Evolutionary conservation across 2,888 invertebrate species (phyloP), one percentile per base, ranked within the genome.

Genomic region (Eupeodes latifasciatus): DNA sequence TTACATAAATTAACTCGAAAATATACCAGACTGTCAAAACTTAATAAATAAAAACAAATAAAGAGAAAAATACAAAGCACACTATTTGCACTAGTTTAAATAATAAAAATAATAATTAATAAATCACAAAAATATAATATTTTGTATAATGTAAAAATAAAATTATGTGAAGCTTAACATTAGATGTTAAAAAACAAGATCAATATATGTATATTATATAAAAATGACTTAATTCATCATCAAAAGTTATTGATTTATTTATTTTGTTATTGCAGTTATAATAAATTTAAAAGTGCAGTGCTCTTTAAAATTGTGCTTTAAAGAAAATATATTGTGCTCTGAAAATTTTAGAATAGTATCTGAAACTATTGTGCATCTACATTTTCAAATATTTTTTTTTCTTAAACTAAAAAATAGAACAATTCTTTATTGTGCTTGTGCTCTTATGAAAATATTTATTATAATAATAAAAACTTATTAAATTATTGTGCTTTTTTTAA

Each of bases 171-270:
- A 40, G 40, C 9, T 40, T 40, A 40, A 40, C 9, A 9, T 40
- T 40, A 5, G 9, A 40, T 40, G 6, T 40, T 9, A 40, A 7
- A 36, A 40, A 5, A 9, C 40, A 40, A 7, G 5, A 5, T 40
- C 4, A 40, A 40, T 36, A 1, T 40, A n/a, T n/a, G n/a, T n/a
- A n/a, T n/a, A n/a, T n/a, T n/a, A n/a, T n/a, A 5, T 1, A 40
- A 40, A 27, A 6, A 12, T 11, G 27, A 11, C 27, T 27, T 51
- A 11, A 51, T 11, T 67, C 72, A 57, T 72, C 79, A 66, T 59
- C 66, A 76, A 87, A 80, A 87, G 80, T 80, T 80, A 67, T 83
- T 74, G 71, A 72, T 19, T 27, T 74, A 12, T 27, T 62, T 27
- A 11, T 40, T 36, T 19, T 19, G 16, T n/a, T 71, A 3, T 40